Evolutionary conservation across 1,140 invertebrate species (phyloP).

Genomic region (Coelopa frigida): DNA sequence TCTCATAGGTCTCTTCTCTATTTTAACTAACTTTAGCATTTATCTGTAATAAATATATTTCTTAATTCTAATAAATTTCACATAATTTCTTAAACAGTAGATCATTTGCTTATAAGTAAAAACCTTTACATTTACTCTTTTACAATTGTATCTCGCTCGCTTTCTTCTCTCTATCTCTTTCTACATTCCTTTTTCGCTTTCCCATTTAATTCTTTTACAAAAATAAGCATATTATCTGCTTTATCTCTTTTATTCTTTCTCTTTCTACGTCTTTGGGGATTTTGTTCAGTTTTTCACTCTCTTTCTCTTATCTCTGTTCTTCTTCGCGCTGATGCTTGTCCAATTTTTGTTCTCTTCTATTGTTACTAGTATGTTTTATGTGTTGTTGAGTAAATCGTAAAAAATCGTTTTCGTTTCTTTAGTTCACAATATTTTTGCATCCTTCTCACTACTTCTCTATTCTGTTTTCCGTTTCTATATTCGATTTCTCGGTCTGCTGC

Average conservation of each 20-base stretch:
- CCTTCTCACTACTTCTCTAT: not conserved
- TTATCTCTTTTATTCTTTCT: too few relatives aligned
- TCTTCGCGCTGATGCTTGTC: not conserved
- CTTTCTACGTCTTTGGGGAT: not conserved
- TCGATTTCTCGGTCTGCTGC: not conserved
- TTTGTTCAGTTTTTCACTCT: not conserved
- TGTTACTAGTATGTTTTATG: not conserved
- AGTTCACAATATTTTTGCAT: not conserved
- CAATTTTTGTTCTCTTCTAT: not conserved
- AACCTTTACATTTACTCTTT: not conserved
- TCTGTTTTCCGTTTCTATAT: not conserved
- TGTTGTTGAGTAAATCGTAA: not conserved
- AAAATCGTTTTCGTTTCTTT: not conserved
- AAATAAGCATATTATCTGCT: too few relatives aligned
- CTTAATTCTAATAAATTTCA: too few relatives aligned
- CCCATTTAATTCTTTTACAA: too few relatives aligned
- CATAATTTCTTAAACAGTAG: not conserved
- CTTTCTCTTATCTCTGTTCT: not conserved
- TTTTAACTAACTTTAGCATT: too few relatives aligned
- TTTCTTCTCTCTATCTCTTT: too few relatives aligned
- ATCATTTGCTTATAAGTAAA: not conserved
- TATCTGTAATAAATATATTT: too few relatives aligned
- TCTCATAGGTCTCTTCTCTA: too few relatives aligned
- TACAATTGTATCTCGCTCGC: too few relatives aligned
- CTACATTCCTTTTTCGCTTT: too few relatives aligned